Evolutionary conservation across 2,113 vertebrate species (phyloP).

Genomic region (Lucifuga dentata): DNA sequence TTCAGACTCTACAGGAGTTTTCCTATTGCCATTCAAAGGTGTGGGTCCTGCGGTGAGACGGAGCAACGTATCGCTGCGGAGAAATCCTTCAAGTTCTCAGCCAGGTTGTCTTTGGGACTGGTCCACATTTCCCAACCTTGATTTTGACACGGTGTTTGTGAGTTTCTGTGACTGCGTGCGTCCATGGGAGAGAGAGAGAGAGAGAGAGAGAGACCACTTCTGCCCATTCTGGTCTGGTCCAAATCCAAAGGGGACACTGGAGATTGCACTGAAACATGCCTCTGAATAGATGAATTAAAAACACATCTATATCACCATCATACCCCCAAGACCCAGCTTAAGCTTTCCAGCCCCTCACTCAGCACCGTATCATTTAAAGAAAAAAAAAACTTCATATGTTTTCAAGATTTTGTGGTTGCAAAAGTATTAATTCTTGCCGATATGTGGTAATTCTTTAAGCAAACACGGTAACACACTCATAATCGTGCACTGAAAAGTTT

Average conservation of each 20-base stretch:
- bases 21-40: conserved; percentile 51
- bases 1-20: conserved; percentile 52
- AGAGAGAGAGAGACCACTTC: conserved; percentile 8
- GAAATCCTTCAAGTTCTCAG: conserved; percentile 36
- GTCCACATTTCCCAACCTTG: conserved; percentile 46
- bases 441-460: conserved; percentile 55
- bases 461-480: conserved; percentile 24
- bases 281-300: conserved; percentile 63
- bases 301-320: conserved; percentile 70
- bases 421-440: conserved; percentile 86
- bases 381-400: conserved; percentile 82
- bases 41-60: conserved; percentile 39
- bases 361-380: conserved; percentile 87
- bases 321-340: conserved; percentile 59
- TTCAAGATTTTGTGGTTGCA: conserved; percentile 85
- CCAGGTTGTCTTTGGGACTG: conserved; percentile 48
- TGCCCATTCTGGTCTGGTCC: conserved; percentile 18
- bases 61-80: conserved; percentile 45
- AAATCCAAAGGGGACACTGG: conserved; percentile 44
- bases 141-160: too few relatives aligned
- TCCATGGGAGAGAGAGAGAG: conserved; percentile 17
- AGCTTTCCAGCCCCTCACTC: conserved; percentile 85
- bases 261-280: conserved; percentile 54
- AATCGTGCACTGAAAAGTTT: conserved; percentile 3
- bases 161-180: too few relatives aligned